Base-by-base conservation (phyloP, 2,113 vertebrate genomes). In the Orthonyx spaldingii region DNA sequence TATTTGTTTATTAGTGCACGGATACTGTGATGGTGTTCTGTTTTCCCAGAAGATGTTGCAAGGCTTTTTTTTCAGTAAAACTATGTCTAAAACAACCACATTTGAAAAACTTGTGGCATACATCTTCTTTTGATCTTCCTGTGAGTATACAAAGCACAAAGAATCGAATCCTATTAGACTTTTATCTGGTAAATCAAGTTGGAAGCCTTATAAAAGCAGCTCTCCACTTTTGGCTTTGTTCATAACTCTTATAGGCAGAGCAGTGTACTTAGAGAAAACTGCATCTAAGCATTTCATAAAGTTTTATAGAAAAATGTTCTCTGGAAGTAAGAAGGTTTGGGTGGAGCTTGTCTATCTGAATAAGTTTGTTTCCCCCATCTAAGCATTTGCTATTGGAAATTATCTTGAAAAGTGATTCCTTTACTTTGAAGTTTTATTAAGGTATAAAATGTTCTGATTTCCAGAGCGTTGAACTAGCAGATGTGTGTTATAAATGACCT, bases 111-210 rank as follows among this genome's bases (percentile, higher is more conserved):
- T 72, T 78, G 70, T 61, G 78, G 65, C 53, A 42, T 70, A 50
- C 49, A 50, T 90, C 71, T 21, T 85, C 70, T 92, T 94, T 95
- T 94, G 90, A 92, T 95, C 83, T 89, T 94, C 50, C 59, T 46
- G 10, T 66, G 87, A 84, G 21, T 84, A 71, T n/a, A 80, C 64
- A 61, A 93, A 96, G 78, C 53, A 60, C 41, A 87, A 64, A 79
- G 89, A 89, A 55, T 79, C 63, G 89, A 96, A 89, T 92, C 19
- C 64, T 90, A 50, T 94, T 96, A 78, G 52, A 37, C 55, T 81
- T 90, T 77, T 94, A 83, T 90, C 76, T 87, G 47, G 32, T 87
- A 84, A 84, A 91, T 87, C 46, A 65, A 94, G 65, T 75, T 94
- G 81, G 64, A 89, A 91, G 22, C 19, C 41, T 78, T 90, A 41